Base-by-base conservation (phyloP, 2,888 invertebrate species). In the Pammene fasciana region DNA sequence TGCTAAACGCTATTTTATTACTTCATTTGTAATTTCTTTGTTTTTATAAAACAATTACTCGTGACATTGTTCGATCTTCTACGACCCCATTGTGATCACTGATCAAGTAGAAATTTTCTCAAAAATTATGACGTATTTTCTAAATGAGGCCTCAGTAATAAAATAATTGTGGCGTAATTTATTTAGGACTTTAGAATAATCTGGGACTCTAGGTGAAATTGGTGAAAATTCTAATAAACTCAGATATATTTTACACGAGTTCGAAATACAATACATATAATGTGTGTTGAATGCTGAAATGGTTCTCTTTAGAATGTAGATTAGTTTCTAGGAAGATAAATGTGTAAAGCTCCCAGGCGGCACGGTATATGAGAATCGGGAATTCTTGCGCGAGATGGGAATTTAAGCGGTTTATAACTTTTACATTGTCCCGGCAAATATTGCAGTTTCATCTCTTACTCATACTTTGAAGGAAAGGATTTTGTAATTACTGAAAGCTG, bases 221-320 rank as follows among this genome's bases (percentile, higher is more conserved):
- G 48, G 10, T 43, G 65, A 45, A 62, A 68, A 72, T 74, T 74
- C 66, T 71, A 74, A 73, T 71, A 61, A 65, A 56, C 52, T 5
- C 72, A 71, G 71, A 73, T 73, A 74, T 71, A 61, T 74, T 78
- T 52, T 65, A 66, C 72, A 72, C 73, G 73, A 73, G 65, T 65
- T 71, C 70, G 72, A 57, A 72, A 73, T 72, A 26, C 26, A 72
- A 73, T 72, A 26, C 26, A 26, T 26, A 70, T 72, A 72, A 75
- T 72, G 72, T 73, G 72, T 75, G 72, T 66, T 73, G 72, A 72
- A 74, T 72, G 67, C 73, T 64, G 73, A 68, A 70, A 71, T 74
- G 73, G 72, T 75, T 76, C 72, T 68, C 65, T 79, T 77, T 80
- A 79, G 74, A 78, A 80, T 82, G 81, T 76, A 82, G 79, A 82